These are phyloP conservation scores for Congeria kusceri DNA, from an alignment of 2,888 invertebrate genomes.

Conservation along the genomic window DNA sequence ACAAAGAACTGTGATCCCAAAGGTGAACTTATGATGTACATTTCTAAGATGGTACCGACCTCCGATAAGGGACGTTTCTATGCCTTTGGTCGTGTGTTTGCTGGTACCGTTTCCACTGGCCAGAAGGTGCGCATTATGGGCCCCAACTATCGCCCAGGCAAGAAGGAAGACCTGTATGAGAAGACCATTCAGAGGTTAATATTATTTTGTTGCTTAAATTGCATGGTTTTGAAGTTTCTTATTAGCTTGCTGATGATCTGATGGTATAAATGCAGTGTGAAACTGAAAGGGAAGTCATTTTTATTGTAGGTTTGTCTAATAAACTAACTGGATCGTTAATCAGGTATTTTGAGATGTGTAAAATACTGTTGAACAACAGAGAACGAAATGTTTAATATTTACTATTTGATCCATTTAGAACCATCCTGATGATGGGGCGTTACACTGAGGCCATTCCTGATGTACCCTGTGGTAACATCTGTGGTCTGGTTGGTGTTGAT, in stretches of 20 bases:
- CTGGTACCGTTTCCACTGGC: slow-evolving; percentile 92
- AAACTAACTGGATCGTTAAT: too few relatives aligned
- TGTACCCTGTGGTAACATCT: slow-evolving; percentile 99
- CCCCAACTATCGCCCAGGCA: slow-evolving; percentile 98
- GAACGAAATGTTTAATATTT: too few relatives aligned
- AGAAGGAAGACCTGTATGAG: slow-evolving; percentile 99
- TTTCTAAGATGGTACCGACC: slow-evolving; percentile 99
- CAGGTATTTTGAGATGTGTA: too few relatives aligned
- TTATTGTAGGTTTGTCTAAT: too few relatives aligned
- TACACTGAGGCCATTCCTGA: slow-evolving; percentile 99
- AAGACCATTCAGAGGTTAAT: slow-evolving; percentile 96
- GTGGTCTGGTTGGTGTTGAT: slow-evolving; percentile 99
- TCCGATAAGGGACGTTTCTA: slow-evolving; percentile 99
- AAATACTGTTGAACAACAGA: too few relatives aligned
- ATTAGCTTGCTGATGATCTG: too few relatives aligned
- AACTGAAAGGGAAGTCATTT: too few relatives aligned
- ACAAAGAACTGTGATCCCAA: slow-evolving; percentile 96
- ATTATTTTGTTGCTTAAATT: too few relatives aligned
- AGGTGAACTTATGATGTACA: slow-evolving; percentile 99
- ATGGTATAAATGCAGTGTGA: too few relatives aligned
- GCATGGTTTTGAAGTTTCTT: too few relatives aligned
- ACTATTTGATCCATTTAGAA: slow-evolving; percentile 87
- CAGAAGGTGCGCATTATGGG: slow-evolving; percentile 97
- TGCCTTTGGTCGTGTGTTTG: slow-evolving; percentile 99
- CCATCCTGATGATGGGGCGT: slow-evolving; percentile 99